A percentile compares a stretch with the other conserved stretches of the same genome.
Conservation (phyloP, 2,113 vertebrate genomes). For the Chaetodon auriga region DNA sequence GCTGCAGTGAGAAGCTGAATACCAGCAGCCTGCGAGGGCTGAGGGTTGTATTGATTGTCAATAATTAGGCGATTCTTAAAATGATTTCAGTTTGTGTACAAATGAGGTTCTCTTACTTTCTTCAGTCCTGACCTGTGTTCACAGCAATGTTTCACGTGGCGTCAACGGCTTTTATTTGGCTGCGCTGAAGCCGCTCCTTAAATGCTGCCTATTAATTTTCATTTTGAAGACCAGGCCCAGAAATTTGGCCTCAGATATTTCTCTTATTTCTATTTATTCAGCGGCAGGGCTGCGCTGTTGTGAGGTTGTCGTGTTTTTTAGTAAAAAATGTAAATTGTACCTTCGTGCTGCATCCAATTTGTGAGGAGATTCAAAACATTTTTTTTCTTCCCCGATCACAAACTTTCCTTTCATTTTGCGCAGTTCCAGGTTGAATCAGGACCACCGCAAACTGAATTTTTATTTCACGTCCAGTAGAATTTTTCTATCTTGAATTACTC, state of each 20-base stretch:
- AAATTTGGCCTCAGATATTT: not conserved
- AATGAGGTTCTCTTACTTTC: slow-evolving; percentile 13
- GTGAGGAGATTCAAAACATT: not conserved
- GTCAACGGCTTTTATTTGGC: not conserved
- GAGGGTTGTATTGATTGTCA: slow-evolving; percentile 36
- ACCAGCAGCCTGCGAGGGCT: not conserved
- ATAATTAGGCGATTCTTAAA: slow-evolving; percentile 51
- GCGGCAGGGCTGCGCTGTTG: not conserved
- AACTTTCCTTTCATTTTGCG: not conserved
- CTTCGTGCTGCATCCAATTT: not conserved
- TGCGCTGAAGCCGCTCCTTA: slow-evolving; percentile 1
- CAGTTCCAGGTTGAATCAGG: not conserved
- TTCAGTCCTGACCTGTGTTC: not conserved
- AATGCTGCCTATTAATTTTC: slow-evolving; percentile 10
- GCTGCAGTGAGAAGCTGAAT: slow-evolving; percentile 17
- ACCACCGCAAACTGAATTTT: not conserved
- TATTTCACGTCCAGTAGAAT: not conserved
- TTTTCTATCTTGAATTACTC: not conserved
- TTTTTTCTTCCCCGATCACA: not conserved
- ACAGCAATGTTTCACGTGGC: slow-evolving; percentile 7
- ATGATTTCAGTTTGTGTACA: slow-evolving; percentile 27
- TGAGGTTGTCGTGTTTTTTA: not conserved
- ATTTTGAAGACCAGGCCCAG: not conserved
- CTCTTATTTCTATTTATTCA: not conserved
- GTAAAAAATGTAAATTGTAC: not conserved